Evolutionary conservation across 2,888 invertebrate species (phyloP).

Genomic region (Tachina fera): DNA sequence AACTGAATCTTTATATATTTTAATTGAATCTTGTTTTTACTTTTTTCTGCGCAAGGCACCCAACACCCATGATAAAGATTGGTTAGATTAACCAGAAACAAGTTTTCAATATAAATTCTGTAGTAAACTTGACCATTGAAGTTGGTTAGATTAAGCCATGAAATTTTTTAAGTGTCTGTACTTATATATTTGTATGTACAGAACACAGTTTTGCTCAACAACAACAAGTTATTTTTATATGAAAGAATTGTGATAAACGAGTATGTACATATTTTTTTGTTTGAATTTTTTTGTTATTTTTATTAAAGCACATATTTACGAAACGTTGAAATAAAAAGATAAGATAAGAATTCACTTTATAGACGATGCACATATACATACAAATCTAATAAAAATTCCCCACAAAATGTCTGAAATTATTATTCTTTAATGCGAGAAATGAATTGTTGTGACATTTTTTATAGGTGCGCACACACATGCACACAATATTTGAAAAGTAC

Average conservation of each 20-base stretch:
- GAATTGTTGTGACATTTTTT: conserved; percentile 38
- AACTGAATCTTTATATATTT: too few relatives aligned
- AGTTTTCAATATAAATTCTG: too few relatives aligned
- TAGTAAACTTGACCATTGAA: too few relatives aligned
- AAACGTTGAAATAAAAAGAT: conserved; percentile 66
- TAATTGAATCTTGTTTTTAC: too few relatives aligned
- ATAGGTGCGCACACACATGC: not conserved
- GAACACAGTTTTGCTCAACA: conserved; percentile 14
- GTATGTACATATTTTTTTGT: conserved; percentile 8
- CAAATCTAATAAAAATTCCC: conserved; percentile 38
- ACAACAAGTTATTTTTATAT: conserved; percentile 23
- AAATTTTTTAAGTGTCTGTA: too few relatives aligned
- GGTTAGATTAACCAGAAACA: too few relatives aligned
- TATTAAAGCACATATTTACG: conserved; percentile 70
- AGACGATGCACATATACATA: conserved; percentile 52
- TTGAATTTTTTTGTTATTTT: conserved; percentile 17
- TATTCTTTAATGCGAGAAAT: conserved; percentile 4
- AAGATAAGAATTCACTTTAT: conserved; percentile 70
- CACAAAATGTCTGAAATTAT: conserved; percentile 41
- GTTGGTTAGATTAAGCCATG: too few relatives aligned
- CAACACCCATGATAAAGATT: too few relatives aligned
- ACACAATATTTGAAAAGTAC: not conserved
- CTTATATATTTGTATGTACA: not conserved
- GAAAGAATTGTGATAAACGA: conserved; percentile 51
- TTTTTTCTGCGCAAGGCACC: too few relatives aligned